Percentiles rank a stretch among this genome's conserved stretches.
Conservation (phyloP, 2,797 vertebrate genomes). For the Aythya fuligula region DNA sequence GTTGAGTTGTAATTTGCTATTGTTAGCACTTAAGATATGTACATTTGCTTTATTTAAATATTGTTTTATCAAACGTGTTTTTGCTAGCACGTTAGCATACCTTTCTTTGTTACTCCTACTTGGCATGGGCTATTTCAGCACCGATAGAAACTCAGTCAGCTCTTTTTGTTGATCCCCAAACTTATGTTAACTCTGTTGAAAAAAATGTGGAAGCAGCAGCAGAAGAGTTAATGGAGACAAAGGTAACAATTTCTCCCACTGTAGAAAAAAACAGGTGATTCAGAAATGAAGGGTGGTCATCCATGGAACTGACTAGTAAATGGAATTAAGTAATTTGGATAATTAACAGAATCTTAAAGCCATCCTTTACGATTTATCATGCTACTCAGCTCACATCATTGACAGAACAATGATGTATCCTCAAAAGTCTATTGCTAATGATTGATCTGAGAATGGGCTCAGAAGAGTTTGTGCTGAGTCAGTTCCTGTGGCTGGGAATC, state of each 20-base stretch:
- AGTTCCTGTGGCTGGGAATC: background rate
- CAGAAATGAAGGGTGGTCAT: background rate
- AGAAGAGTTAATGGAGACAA: background rate
- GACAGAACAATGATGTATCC: background rate
- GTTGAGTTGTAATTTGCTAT: background rate
- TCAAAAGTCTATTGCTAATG: background rate
- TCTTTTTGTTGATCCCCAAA: background rate
- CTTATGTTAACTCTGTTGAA: background rate
- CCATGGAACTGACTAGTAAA: background rate
- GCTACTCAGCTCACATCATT: background rate
- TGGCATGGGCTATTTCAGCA: background rate
- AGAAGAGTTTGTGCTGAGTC: background rate
- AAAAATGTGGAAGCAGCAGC: background rate
- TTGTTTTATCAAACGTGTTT: background rate
- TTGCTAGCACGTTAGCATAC: background rate
- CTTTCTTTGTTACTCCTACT: background rate
- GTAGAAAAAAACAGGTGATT: background rate
- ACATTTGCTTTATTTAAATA: background rate
- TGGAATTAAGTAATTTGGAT: background rate
- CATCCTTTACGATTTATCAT: background rate
- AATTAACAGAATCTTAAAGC: background rate
- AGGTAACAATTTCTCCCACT: background rate
- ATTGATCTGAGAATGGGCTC: background rate
- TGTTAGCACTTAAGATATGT: background rate
- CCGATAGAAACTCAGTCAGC: background rate